These are phyloP conservation scores for Thalassoma bifasciatum DNA, from an alignment of 2,113 vertebrate genomes.

Conservation along the genomic window DNA sequence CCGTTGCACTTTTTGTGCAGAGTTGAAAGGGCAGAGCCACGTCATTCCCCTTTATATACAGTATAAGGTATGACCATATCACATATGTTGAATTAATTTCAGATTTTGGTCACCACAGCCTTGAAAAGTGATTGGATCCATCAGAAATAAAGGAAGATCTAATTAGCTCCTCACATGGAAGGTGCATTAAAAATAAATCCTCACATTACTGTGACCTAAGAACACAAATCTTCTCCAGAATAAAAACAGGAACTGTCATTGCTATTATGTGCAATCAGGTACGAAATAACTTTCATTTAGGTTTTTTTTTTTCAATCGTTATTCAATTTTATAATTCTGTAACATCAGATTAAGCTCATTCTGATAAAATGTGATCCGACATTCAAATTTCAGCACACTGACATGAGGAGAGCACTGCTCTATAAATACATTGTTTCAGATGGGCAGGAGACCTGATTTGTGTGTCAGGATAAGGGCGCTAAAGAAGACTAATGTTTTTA, in stretches of 20 bases:
- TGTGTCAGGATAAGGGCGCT: constrained; percentile 10
- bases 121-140: not conserved
- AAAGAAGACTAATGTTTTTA: constrained; percentile 34
- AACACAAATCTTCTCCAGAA: not conserved
- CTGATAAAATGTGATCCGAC: constrained; percentile 14
- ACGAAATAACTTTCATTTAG: not conserved
- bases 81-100: no score
- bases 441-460: constrained; percentile 15
- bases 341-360: not conserved
- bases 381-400: not conserved
- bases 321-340: not conserved
- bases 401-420: not conserved
- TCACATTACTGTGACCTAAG: not conserved
- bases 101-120: no score
- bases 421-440: constrained; percentile 6
- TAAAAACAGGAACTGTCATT: not conserved
- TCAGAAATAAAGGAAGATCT: not conserved
- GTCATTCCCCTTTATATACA: no score
- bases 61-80: no score
- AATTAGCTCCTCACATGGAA: not conserved
- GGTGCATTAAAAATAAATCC: not conserved
- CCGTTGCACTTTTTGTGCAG: no score
- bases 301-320: no score
- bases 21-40: no score
- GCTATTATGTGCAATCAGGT: not conserved